Base-by-base conservation (phyloP, 1,140 invertebrate genomes). In the Ephestia elutella region DNA sequence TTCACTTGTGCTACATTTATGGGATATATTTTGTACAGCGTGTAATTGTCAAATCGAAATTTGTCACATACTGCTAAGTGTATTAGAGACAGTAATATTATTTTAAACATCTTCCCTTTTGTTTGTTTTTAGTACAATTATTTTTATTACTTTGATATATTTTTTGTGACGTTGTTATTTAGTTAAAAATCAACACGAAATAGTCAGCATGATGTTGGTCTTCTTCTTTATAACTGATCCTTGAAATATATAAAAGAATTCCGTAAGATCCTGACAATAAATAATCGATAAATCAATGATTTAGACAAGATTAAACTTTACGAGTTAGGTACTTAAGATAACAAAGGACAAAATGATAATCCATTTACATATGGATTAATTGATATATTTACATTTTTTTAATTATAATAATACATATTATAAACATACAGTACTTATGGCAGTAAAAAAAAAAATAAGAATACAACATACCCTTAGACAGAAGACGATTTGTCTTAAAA, bases 1-100 rank as follows among this genome's bases (percentile, higher is more conserved):
- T 66, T 60, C 4, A 85, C 56, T 5, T 87, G 70, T 5, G 35
- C 13, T 19, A 11, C 21, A 62, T 54, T 62, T 50, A 49, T 53
- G 11, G 62, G 62, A 11, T 38, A 49, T 11, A 64, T 49, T 62
- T 59, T 68, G 48, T 59, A 64, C 9, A 68, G 9, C 2, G 59
- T 51, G 18, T 68, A 64, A 19, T 68, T 59, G 17, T 64, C 62
- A 18, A 57, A 68, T 2, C 59, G 54, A 30, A 69, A 54, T 54
- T 65, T 69, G 28, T 57, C 62, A 50, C 50, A 53, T 13, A 53
- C 2, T 25, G 19, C 21, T 0, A 53, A 25, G 3, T 44, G 1
- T 1, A 44, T 44, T 17, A 15, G 0, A 1, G 38, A 1, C 2
- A 44, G n/a, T 44, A 44, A 5, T 44, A 44, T n/a, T 44, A 44